Base-by-base conservation (phyloP, 2,888 invertebrate species). In the Hydrotaea cyrtoneurina region DNA sequence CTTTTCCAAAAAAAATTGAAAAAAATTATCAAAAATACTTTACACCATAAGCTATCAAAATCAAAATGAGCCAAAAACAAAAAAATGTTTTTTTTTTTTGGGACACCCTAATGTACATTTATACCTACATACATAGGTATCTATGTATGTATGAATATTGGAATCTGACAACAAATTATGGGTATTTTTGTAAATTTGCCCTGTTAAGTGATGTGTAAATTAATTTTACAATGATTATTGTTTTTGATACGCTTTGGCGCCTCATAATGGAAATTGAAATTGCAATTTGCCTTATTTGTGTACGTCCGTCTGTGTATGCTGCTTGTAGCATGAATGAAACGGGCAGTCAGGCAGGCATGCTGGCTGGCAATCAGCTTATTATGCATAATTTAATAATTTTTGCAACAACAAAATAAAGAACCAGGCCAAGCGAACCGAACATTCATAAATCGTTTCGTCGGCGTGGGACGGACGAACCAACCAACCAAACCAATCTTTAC, bases 361-460 rank as follows among this genome's bases (percentile, higher is more conserved):
- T 46, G 31, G 31, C 39, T 46, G 50, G 36, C 53, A 57, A 55
- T 80, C 71, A 64, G 80, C 80, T 83, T 83, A 83, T 75, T 83
- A 84, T 81, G 78, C 81, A 84, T 81, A 81, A 84, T 84, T 84
- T 78, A 78, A 81, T 81, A 75, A 77, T 77, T 78, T n/a, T 77
- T 66, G 64, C 57, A 80, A 69, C 78, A 76, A 53, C 59, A 31
- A 31, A 26, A 13, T 2, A 31, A 59, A 59, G 59, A 0, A 8
- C 39, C 43, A 10, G 7, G 3, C 31, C 31, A 7, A 31, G 7
- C 53, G 11, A 15, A 66, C 43, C 43, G 17, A 59, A 31, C 17
- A 17, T 64, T 36, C 36, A 36, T 36, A 36, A 64, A 64, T 64
- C 64, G 17, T 64, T 36, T 36, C 17, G 13, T 17, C 17, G 13